A percentile compares a stretch with the other conserved stretches of the same genome.
These are phyloP conservation scores for Incurvaria masculella DNA, from an alignment of 2,888 invertebrate genomes.

Conservation along the genomic window DNA sequence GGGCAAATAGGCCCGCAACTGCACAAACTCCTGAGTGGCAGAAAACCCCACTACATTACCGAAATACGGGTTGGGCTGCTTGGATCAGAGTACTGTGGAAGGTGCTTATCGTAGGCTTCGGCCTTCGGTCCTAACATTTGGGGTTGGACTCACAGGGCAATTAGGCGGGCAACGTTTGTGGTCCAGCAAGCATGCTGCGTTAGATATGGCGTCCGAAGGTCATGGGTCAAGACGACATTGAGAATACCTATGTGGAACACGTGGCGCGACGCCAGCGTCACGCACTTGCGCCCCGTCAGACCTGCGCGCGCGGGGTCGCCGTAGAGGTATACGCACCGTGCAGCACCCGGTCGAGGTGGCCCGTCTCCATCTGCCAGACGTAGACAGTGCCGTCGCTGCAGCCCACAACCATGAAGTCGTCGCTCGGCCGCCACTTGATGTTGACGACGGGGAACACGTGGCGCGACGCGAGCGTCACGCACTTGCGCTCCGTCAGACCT, in stretches of 20 bases:
- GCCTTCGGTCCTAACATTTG: too few relatives aligned
- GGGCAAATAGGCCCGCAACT: too few relatives aligned
- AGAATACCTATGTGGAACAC: slow-evolving; percentile 94
- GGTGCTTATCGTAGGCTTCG: too few relatives aligned
- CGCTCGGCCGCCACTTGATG: slow-evolving; percentile 95
- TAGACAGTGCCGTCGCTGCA: slow-evolving; percentile 98
- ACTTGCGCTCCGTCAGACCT: slow-evolving; percentile 84
- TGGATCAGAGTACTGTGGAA: too few relatives aligned
- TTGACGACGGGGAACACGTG: slow-evolving; percentile 95
- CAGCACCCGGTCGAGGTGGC: slow-evolving; percentile 92
- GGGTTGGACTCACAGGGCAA: too few relatives aligned
- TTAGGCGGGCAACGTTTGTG: too few relatives aligned
- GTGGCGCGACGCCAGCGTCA: slow-evolving; percentile 79
- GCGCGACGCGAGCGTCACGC: slow-evolving; percentile 88
- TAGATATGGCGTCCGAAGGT: too few relatives aligned
- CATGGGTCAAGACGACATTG: too few relatives aligned
- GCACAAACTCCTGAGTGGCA: too few relatives aligned
- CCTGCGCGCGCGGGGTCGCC: slow-evolving; percentile 24
- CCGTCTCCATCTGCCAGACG: slow-evolving; percentile 99
- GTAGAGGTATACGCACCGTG: slow-evolving; percentile 72
- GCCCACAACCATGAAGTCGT: slow-evolving; percentile 97
- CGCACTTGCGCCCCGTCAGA: slow-evolving; percentile 63
- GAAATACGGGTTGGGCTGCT: too few relatives aligned
- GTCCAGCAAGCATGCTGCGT: too few relatives aligned
- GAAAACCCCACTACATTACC: too few relatives aligned